phyloP scores from a whole-genome alignment of 2,797 vertebrate genomes.

The Lacerta agilis region DNA sequence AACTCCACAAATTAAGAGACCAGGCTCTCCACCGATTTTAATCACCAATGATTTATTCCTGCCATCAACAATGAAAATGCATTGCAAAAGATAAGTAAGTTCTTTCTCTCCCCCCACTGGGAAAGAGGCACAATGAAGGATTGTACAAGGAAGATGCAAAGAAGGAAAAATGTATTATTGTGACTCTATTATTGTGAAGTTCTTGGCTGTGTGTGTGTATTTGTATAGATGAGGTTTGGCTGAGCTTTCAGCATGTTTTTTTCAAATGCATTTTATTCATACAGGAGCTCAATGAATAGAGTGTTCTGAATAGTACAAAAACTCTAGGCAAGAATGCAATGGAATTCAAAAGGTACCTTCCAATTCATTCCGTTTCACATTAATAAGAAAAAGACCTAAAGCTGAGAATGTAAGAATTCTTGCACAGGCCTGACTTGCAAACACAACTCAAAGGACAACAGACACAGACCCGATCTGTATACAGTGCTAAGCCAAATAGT shows the following conservation, averaged over 20 bases:
- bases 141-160: slow-evolving; percentile 21
- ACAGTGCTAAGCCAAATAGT: too few relatives aligned
- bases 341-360: background rate
- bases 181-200: slow-evolving; percentile 45
- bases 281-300: background rate
- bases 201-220: background rate
- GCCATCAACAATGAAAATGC: background rate
- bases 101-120: slow-evolving; percentile 46
- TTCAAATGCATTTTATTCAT: background rate
- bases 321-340: background rate
- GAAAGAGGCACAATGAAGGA: slow-evolving; percentile 59
- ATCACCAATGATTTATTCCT: background rate
- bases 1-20: slow-evolving; percentile 20
- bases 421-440: background rate
- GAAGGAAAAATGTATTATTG: slow-evolving; percentile 64
- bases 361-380: background rate
- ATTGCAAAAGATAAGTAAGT: slow-evolving; percentile 40
- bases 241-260: background rate
- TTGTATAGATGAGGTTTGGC: background rate
- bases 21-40: background rate
- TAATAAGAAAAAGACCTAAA: background rate
- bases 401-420: background rate
- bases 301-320: background rate
- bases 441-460: background rate
- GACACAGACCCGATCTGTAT: background rate